A percentile compares a stretch with the other conserved stretches of the same genome.
phyloP scores from a whole-genome alignment of 2,113 vertebrate species.

The Eptesicus fuscus region DNA sequence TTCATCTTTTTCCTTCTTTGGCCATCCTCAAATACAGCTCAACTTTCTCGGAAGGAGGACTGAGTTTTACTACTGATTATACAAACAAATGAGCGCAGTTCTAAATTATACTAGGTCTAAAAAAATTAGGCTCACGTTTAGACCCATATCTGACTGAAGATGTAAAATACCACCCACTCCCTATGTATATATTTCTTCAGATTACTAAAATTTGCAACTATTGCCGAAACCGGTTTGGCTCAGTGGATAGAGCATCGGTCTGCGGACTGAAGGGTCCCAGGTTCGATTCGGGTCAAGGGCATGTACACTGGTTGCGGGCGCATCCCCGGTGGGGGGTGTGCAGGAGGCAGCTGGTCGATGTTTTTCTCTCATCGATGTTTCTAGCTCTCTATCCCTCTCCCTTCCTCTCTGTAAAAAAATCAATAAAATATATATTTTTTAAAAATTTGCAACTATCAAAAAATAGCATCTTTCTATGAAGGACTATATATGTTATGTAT shows the following conservation, averaged over 20 bases:
- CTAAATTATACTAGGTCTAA: slow-evolving; percentile 9
- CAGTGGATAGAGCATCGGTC: no score
- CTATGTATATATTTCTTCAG: background rate
- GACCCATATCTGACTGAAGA: background rate
- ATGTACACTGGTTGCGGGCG: no score
- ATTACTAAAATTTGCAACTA: background rate
- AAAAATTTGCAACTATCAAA: background rate
- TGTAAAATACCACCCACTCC: background rate
- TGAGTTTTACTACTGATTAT: background rate
- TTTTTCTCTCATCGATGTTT: no score
- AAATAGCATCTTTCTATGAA: background rate
- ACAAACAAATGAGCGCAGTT: background rate
- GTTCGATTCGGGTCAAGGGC: no score
- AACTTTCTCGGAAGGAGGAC: background rate
- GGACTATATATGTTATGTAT: background rate
- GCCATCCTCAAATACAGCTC: background rate
- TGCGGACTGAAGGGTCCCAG: no score
- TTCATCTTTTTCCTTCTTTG: background rate
- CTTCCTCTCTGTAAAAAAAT: no score
- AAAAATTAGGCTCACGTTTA: background rate
- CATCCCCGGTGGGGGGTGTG: no score
- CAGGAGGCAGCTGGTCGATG: no score
- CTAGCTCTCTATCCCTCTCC: no score
- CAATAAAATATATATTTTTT: no score
- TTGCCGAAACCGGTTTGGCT: no score